Base-by-base conservation (phyloP, 2,113 vertebrate genomes). In the Cricetomys ansorgei region DNA sequence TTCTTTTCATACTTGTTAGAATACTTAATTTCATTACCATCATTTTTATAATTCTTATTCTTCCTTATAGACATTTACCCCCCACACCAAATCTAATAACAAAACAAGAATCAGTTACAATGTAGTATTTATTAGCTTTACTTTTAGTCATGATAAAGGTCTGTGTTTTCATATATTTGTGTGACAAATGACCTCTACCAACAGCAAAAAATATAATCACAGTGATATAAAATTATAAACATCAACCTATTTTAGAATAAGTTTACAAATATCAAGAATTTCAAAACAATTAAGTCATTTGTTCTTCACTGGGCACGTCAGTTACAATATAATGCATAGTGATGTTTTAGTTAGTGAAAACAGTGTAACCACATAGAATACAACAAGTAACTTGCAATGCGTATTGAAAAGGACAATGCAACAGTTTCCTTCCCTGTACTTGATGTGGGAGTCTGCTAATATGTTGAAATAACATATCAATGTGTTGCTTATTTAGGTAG, bases 391-490 rank as follows among this genome's bases (percentile, higher is more conserved):
- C 64, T 89, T 92, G 9, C 72, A 87, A 72, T 65, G 81, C 27
- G 53, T 27, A 96, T 97, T 92, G n/a, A 57, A 95, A 89, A 94
- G 72, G 29, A 37, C 13, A 40, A 86, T 87, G 34, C 64, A 84
- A 94, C 34, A 65, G 62, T 94, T 91, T 97, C 93, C n/a, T 95
- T 92, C 96, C 94, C 15, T 80, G 2, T 80, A 86, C 91, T 96
- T 97, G 29, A 25, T 87, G 75, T 91, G 91, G 50, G 79, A 84
- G 12, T 83, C 70, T 96, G 77, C 70, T 97, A 97, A 91, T 88
- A 97, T 97, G 97, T 97, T 94, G 97, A 96, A 98, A 98, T 96
- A 98, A 98, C 96, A 96, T 86, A 97, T 96, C 83, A 91, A 70
- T 94, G 73, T 97, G 76, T 94, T 97, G 70, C 89, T 96, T 95